Percentiles rank a stretch among this genome's conserved stretches.
phyloP scores from a whole-genome alignment of 1,140 invertebrate species.

The Telenomus remus region DNA sequence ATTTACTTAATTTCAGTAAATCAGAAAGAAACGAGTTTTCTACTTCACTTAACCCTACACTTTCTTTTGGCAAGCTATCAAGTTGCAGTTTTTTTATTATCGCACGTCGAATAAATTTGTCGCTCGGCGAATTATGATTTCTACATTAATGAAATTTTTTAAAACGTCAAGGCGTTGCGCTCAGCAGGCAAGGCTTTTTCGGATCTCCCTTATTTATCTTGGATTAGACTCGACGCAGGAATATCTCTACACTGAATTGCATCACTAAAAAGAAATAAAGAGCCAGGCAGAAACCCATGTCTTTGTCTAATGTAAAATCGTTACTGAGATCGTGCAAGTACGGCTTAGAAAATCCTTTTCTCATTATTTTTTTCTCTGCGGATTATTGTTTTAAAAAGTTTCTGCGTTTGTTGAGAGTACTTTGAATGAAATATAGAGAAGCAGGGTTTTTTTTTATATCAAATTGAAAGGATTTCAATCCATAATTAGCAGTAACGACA shows the following conservation, averaged over 20 bases:
- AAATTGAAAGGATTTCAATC: too few species aligned
- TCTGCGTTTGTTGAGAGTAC: too few species aligned
- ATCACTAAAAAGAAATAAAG: constrained; percentile 40
- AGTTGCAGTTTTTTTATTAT: constrained; percentile 15
- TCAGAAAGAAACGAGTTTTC: constrained; percentile 30
- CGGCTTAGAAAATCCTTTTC: neutral
- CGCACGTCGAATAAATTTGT: constrained; percentile 34
- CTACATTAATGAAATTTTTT: constrained; percentile 27
- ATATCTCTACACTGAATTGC: constrained; percentile 21
- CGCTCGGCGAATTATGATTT: constrained; percentile 28
- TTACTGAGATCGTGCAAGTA: constrained; percentile 3
- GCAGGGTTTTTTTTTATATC: too few species aligned
- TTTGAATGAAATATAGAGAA: too few species aligned
- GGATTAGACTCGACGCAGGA: constrained; percentile 14
- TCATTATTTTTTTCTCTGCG: neutral
- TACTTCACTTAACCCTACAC: constrained; percentile 32
- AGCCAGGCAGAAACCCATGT: constrained; percentile 12
- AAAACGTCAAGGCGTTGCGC: constrained; percentile 6
- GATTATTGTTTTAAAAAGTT: too few species aligned
- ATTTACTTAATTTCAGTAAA: constrained; percentile 36
- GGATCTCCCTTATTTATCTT: constrained; percentile 25
- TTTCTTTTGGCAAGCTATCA: constrained; percentile 41
- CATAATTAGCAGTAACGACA: too few species aligned
- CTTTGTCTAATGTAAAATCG: constrained; percentile 43
- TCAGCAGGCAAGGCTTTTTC: constrained; percentile 1